Conservation (phyloP, 2,797 vertebrate genomes). For the Harpagifer antarcticus region DNA sequence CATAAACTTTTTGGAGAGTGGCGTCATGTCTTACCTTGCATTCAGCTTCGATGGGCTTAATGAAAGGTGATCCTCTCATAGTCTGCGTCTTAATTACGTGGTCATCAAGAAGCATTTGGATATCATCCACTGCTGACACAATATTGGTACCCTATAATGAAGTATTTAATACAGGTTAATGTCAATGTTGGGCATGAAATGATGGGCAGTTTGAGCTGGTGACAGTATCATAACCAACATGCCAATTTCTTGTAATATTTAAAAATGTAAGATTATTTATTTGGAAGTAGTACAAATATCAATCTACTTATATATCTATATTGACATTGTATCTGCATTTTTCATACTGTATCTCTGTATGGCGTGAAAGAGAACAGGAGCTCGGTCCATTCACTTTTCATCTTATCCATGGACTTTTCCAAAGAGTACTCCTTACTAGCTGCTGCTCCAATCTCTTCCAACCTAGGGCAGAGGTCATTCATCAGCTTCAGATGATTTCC, state of each 20-base stretch:
- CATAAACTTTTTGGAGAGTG: background rate
- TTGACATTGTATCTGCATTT: constrained; percentile 14
- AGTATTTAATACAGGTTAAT: constrained; percentile 1
- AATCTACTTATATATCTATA: background rate
- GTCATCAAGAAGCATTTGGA: constrained; percentile 93
- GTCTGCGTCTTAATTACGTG: constrained; percentile 95
- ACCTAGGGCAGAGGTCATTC: constrained; percentile 69
- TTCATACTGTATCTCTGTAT: constrained; percentile 92
- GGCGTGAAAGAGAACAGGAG: constrained; percentile 83
- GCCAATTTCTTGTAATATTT: constrained; percentile 7
- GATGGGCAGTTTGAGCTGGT: background rate
- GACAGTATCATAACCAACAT: background rate
- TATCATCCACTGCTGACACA: constrained; percentile 91
- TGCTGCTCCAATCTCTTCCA: constrained; percentile 89
- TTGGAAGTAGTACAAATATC: background rate
- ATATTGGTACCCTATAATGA: constrained; percentile 87
- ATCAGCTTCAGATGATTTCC: background rate
- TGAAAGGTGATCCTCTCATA: constrained; percentile 91
- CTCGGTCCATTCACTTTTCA: constrained; percentile 90
- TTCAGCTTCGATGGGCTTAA: constrained; percentile 91
- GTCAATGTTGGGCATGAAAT: background rate
- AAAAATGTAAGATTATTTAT: constrained; percentile 8
- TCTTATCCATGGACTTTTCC: constrained; percentile 92
- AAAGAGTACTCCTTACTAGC: constrained; percentile 94
- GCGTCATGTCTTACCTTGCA: constrained; percentile 86